phyloP scores from a whole-genome alignment of 2,888 invertebrate species.

The Phyllotreta cruciferae region DNA sequence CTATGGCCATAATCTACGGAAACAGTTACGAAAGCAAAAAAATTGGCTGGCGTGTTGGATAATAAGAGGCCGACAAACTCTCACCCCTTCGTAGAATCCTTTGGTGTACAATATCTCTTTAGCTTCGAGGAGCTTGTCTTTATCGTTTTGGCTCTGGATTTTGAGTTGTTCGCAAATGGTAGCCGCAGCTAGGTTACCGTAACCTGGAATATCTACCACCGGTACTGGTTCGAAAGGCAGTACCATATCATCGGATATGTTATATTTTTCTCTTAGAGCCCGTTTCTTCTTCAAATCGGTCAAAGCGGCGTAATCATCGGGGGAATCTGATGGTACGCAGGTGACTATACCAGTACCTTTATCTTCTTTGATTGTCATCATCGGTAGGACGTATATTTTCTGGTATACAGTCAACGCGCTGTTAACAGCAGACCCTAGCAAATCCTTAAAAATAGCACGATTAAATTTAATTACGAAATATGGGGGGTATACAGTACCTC shows the following conservation, averaged over 20 bases:
- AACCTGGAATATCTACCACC: slow-evolving; percentile 90
- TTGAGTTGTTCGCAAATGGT: slow-evolving; percentile 86
- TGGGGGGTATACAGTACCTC: no score
- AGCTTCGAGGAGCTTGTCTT: slow-evolving; percentile 90
- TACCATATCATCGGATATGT: slow-evolving; percentile 83
- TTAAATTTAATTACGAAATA: slow-evolving; percentile 38
- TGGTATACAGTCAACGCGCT: slow-evolving; percentile 87
- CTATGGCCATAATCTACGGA: slow-evolving; percentile 75
- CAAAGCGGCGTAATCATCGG: slow-evolving; percentile 97
- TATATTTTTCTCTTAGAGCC: slow-evolving; percentile 94
- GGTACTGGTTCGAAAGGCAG: slow-evolving; percentile 65
- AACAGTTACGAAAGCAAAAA: slow-evolving; percentile 31
- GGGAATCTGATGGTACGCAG: slow-evolving; percentile 97
- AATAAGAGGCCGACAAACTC: no score
- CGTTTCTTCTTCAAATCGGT: slow-evolving; percentile 94
- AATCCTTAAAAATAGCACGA: slow-evolving; percentile 61
- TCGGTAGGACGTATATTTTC: slow-evolving; percentile 91
- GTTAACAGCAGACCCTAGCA: slow-evolving; percentile 83
- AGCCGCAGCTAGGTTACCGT: slow-evolving; percentile 86
- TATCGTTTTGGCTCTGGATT: slow-evolving; percentile 98
- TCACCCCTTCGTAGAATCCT: slow-evolving; percentile 93
- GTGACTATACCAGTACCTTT: slow-evolving; percentile 99
- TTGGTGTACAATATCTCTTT: slow-evolving; percentile 96
- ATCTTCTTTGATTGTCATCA: slow-evolving; percentile 97
- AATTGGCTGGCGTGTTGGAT: background rate